These are phyloP conservation scores for Wiebesia pumilae DNA, from an alignment of 1,140 invertebrate genomes.

Conservation along the genomic window DNA sequence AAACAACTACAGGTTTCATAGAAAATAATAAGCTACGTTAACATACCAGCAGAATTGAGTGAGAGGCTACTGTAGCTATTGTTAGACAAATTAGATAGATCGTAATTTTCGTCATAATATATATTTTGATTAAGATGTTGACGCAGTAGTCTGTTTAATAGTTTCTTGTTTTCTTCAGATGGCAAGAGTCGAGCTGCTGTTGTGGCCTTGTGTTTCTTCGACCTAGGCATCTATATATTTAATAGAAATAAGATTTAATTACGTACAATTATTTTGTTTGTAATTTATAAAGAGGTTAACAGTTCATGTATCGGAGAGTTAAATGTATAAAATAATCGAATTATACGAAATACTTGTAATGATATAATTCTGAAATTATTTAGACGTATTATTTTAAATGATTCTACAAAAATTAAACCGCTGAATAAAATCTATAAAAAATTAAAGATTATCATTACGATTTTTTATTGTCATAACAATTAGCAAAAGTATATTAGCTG, in stretches of 20 bases:
- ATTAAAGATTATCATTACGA: too few relatives aligned
- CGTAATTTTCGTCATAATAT: constrained; percentile 67
- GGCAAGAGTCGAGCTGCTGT: constrained; percentile 55
- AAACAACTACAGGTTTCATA: not conserved
- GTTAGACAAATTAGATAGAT: constrained; percentile 70
- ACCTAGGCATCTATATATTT: constrained; percentile 50
- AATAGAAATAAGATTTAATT: not conserved
- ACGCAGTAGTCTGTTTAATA: constrained; percentile 69
- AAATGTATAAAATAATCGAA: too few relatives aligned
- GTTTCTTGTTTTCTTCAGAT: constrained; percentile 70
- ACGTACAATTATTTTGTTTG: too few relatives aligned
- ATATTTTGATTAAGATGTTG: constrained; percentile 66
- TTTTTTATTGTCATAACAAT: too few relatives aligned
- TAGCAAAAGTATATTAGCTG: too few relatives aligned
- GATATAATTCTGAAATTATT: too few relatives aligned
- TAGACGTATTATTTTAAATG: too few relatives aligned
- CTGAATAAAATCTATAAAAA: too few relatives aligned
- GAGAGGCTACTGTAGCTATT: constrained; percentile 77
- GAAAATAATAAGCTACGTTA: not conserved
- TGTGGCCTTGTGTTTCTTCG: not conserved
- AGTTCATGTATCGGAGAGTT: too few relatives aligned
- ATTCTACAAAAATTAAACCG: too few relatives aligned
- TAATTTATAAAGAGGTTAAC: not conserved
- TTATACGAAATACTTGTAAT: too few relatives aligned
- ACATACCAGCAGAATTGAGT: constrained; percentile 74